Evolutionary conservation across 53 echinoderm and acorn worm species (phyloP), one percentile per base, ranked within the genome.

Genomic region (Paelopatides confundens): DNA sequence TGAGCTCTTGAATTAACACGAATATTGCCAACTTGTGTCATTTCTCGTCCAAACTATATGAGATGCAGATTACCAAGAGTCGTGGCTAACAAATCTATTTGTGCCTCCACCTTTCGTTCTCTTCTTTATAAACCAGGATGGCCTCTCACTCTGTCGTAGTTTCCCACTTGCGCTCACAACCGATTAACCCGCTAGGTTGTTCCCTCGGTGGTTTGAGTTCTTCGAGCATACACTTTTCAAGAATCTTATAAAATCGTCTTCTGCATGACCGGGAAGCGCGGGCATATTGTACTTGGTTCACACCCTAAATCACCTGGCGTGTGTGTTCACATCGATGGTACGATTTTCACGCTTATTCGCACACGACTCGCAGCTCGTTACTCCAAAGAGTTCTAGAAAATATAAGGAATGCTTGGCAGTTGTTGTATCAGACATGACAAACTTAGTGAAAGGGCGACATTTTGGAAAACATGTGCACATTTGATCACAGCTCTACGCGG

Each of bases 241-340:
- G 68, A 68, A 68, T 68, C 68, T 68, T 21, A 68, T 68, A 68
- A 68, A 74, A 74, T 39, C 33, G 21, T 21, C 74, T 74, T 46
- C 39, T 39, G 74, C 74, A 43, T 74, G 74, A 74, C 74, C 74
- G 74, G 74, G 74, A 74, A 74, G 40, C 31, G 40, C 74, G 74
- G 74, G 74, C 74, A 74, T 39, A 46, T 37, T 74, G 40, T 26
- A 46, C 74, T 74, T 74, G 74, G 74, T 74, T 74, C 74, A 74
- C 74, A 74, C 74, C 74, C 74, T 39, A 74, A 74, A 74, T 74
- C 74, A 74, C 74, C 74, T 74, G 74, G 74, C 74, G 74, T 74
- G 38, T 39, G 74, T 74, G 74, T 74, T 39, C 74, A 74, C 74
- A 40, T 74, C 74, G 40, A 43, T 74, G 74, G 40, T 39, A 74